A percentile compares a stretch with the other conserved stretches of the same genome.
These are phyloP conservation scores for Lagocephalus sceleratus DNA, from an alignment of 2,797 vertebrate species.

Conservation along the genomic window DNA sequence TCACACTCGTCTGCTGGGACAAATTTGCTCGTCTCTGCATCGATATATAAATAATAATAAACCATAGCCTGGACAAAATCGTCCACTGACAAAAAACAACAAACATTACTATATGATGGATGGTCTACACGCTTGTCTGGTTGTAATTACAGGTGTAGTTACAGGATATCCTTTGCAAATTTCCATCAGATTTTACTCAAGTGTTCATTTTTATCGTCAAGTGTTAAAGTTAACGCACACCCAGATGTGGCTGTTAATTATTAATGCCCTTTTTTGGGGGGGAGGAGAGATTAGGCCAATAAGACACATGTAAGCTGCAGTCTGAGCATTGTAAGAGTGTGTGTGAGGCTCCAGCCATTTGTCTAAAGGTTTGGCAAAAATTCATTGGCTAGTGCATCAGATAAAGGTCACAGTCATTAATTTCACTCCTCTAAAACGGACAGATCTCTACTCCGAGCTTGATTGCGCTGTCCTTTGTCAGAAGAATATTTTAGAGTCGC, in stretches of 20 bases:
- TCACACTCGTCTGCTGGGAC: too few relatives aligned
- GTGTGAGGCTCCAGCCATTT: constrained; percentile 41
- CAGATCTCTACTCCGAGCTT: constrained; percentile 55
- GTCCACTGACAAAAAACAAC: too few relatives aligned
- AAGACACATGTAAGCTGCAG: constrained; percentile 9
- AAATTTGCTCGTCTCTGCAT: too few relatives aligned
- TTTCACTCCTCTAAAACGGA: constrained; percentile 63
- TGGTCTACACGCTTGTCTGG: background rate
- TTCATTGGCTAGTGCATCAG: constrained; percentile 61
- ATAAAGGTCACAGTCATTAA: constrained; percentile 71
- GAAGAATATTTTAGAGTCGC: constrained; percentile 48
- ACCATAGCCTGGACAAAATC: too few relatives aligned
- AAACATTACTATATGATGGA: too few relatives aligned
- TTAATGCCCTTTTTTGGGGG: constrained; percentile 10
- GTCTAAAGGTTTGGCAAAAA: constrained; percentile 54
- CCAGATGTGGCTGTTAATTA: constrained; percentile 8
- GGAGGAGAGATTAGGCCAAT: constrained; percentile 22
- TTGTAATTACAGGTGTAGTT: constrained; percentile 1
- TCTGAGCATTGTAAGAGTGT: constrained; percentile 23
- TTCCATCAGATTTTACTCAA: background rate
- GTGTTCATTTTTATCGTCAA: constrained; percentile 10
- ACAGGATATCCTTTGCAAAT: background rate
- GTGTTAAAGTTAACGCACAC: constrained; percentile 13
- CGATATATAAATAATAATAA: too few relatives aligned
- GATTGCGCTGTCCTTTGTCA: constrained; percentile 50